Evolutionary conservation across 2,797 vertebrate species (phyloP).

Genomic region (Falco biarmicus): DNA sequence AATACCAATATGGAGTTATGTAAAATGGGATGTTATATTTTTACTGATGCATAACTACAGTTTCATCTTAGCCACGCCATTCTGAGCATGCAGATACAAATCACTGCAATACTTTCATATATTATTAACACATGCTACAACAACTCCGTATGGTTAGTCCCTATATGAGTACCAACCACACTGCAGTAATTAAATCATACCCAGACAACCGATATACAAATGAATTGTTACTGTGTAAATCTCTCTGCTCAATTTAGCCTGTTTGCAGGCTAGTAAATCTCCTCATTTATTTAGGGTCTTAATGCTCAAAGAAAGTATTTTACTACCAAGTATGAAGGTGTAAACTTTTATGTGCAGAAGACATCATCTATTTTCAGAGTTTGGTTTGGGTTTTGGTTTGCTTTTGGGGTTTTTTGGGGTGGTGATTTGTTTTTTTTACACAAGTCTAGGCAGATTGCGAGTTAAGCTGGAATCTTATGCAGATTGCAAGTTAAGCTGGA

Average conservation of each 20-base stretch:
- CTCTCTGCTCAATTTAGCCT: background rate
- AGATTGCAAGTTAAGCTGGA: background rate
- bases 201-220: background rate
- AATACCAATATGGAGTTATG: background rate
- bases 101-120: background rate
- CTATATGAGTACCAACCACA: background rate
- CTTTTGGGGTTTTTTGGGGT: too few species aligned
- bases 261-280: background rate
- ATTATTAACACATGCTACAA: background rate
- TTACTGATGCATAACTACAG: background rate
- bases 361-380: background rate
- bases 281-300: background rate
- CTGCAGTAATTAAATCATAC: background rate
- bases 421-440: background rate
- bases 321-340: background rate
- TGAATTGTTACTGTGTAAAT: background rate
- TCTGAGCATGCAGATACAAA: background rate
- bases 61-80: background rate
- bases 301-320: background rate
- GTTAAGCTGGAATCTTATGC: too few species aligned
- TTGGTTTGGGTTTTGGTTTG: too few species aligned
- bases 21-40: background rate
- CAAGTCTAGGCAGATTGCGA: background rate
- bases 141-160: background rate
- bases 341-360: background rate